phyloP scores from a whole-genome alignment of 2,888 invertebrate genomes.

The Harpalus rubripes region DNA sequence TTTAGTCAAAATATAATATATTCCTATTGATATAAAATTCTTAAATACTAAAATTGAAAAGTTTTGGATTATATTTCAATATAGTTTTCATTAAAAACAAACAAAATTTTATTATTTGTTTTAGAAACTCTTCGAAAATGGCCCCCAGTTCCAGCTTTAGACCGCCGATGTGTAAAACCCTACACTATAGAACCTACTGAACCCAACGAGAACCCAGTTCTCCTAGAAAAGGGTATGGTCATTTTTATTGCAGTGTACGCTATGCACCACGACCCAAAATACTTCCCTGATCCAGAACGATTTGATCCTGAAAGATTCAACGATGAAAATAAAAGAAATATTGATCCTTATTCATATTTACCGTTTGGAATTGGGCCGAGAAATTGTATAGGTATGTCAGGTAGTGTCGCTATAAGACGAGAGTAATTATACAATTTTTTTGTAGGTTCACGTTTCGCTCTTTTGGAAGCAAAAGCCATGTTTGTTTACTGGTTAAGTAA shows the following conservation, averaged over 20 bases:
- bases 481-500: constrained; percentile 66
- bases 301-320: constrained; percentile 74
- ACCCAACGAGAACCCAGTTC: constrained; percentile 72
- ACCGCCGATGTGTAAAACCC: constrained; percentile 74
- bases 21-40: no score
- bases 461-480: constrained; percentile 68
- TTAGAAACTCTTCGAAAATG: constrained; percentile 73
- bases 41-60: no score
- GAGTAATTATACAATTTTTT: no score
- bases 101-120: constrained; percentile 68
- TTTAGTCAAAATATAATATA: no score
- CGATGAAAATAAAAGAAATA: constrained; percentile 78
- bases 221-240: constrained; percentile 72
- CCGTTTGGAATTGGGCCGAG: constrained; percentile 78
- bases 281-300: constrained; percentile 76
- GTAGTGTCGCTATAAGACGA: no score
- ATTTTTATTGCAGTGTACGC: constrained; percentile 70
- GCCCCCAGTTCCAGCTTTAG: constrained; percentile 75
- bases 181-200: constrained; percentile 75
- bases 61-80: no score
- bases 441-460: constrained; percentile 67
- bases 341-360: constrained; percentile 76
- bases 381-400: constrained; percentile 76
- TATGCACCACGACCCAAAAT: constrained; percentile 76
- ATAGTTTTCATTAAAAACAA: no score